Conservation (phyloP, 2,113 vertebrate species). For the Fulmarus glacialis region DNA sequence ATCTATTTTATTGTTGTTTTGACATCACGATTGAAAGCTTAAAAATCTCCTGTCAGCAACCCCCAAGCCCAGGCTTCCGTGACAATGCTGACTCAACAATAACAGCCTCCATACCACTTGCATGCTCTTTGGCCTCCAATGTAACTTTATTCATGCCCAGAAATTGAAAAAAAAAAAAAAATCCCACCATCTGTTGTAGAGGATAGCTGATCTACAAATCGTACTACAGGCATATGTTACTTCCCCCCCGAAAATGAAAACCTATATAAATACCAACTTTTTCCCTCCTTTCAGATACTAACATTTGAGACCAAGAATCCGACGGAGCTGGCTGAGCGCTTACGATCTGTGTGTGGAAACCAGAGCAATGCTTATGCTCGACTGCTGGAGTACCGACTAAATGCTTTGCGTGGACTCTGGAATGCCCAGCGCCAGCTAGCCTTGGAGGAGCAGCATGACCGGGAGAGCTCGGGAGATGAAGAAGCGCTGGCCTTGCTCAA, state of each 20-base stretch:
- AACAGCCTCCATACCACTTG: accelerated
- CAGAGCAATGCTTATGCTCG: constrained; percentile 98
- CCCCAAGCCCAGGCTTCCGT: not conserved
- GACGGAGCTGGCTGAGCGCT: constrained; percentile 87
- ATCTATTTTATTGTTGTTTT: not conserved
- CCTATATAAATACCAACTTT: not conserved
- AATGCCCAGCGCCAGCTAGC: constrained; percentile 95
- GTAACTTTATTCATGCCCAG: not conserved
- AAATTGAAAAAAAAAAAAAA: not conserved
- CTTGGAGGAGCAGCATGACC: constrained; percentile 95
- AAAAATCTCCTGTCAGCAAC: not conserved
- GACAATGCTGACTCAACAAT: not conserved
- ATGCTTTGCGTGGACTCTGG: constrained; percentile 95
- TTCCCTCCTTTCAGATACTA: constrained; percentile 81
- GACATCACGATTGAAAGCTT: accelerated
- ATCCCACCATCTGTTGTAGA: not conserved
- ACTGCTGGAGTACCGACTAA: constrained; percentile 94
- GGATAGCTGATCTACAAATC: not conserved
- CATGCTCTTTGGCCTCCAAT: not conserved
- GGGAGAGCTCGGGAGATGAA: constrained; percentile 90
- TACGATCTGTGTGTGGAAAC: constrained; percentile 94
- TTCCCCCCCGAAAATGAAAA: not conserved
- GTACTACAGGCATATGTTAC: accelerated
- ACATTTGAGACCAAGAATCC: constrained; percentile 98
- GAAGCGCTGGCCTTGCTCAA: constrained; percentile 94